Evolutionary conservation across 2,113 vertebrate species (phyloP), one percentile per base, ranked within the genome.

Genomic region (Anoura caudifer): DNA sequence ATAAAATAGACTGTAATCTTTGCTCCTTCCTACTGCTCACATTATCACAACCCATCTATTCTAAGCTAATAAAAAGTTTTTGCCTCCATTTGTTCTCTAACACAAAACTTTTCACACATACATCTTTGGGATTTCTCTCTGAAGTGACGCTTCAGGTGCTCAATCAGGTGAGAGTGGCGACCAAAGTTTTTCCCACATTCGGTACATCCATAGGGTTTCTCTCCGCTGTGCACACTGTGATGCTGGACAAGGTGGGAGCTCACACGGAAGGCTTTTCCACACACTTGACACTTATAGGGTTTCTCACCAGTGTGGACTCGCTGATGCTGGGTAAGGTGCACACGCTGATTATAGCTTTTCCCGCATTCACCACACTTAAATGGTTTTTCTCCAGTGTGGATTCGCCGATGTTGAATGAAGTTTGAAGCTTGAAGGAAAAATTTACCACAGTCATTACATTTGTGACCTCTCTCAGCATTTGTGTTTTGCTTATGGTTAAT

Each of bases 141-240:
- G 90, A 97, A 97, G 94, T 98, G 98, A 67, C 98, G 97, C 61
- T 97, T 97, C 93, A 97, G 95, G 43, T 98, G 98, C 87, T 98
- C 97, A 1, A 97, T 94, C 63, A 98, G 97, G 82, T 98, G 98
- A 0, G 98, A 98, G 82, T 97, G 97, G 7, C 98, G 97, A 13
- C 97, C 95, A 12, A 98, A 98, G 94, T 90, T 97, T 84, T 98
- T 98, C 38, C 98, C 98, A 0, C 98, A 98, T 33, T 97, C 96
- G 0, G 45, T 76, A 38, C 98, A 98, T 5, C 95, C 90, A 0
- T 97, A 97, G 7, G 97, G 97, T 36, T 95, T 93, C 84, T 98
- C 97, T 16, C 97, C 97, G 0, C 96, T 98, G 94, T 98, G 98
- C 26, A 98, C 97, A 1, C 95, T 98, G 85, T 96, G 97, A 82